Evolutionary conservation across 1,140 invertebrate genomes (phyloP), one percentile per base, ranked within the genome.

Genomic region (Nasonia giraulti): DNA sequence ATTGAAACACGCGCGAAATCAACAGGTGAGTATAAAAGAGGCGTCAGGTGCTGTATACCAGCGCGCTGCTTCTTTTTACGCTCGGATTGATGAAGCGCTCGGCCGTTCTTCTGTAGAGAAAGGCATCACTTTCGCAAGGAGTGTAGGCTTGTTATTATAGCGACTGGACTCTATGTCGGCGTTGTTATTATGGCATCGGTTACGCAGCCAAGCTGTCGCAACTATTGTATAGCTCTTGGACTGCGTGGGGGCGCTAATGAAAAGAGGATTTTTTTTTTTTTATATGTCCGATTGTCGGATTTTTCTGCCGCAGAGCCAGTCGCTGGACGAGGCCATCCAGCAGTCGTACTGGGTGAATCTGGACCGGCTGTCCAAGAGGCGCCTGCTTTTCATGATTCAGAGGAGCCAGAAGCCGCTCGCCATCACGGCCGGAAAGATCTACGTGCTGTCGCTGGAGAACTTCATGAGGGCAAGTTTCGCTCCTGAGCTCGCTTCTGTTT

Each of bases 81-180:
- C 74, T 75, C 77, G 79, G 71, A 81, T 80, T 78, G 71, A 81
- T 10, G 47, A 44, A 79, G n/a, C 20, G 55, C 27, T 62, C 55
- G 55, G 31, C 55, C n/a, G 55, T 37, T 78, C 17, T 79, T 20
- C 1, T 5, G 20, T 5, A 17, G 27, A 79, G 77, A 79, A 79
- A 82, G 80, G 55, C 47, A 14, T 40, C 8, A 50, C 20, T 62
- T 81, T 71, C 55, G 80, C 80, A 31, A 73, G 40, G 55, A 62
- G 55, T 11, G 8, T 44, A 50, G 80, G 17, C n/a, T 68, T 62
- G 20, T 62, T 20, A 62, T 7, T 62, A 62, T 17, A 11, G 1
- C 20, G 62, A 68, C 55, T 62, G 17, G 55, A 55, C 33, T 37
- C 50, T 55, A 6, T 62, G n/a, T 62, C 55, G 55, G 20, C 50